A percentile compares a stretch with the other conserved stretches of the same genome.
These are phyloP conservation scores for Gallinago media DNA, from an alignment of 2,113 vertebrate species.

Conservation along the genomic window DNA sequence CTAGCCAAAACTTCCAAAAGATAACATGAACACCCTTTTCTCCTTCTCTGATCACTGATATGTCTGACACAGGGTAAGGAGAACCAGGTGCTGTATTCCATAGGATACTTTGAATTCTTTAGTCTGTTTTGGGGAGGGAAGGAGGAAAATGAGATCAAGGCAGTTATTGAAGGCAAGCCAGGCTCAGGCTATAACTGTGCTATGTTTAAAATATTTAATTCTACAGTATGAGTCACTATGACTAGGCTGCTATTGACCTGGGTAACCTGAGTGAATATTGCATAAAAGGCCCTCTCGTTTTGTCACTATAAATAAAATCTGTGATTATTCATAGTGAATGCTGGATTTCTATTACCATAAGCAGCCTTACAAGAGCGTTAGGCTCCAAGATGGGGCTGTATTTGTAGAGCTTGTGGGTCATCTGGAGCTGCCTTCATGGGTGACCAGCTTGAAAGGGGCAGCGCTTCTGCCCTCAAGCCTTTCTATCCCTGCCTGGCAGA, in stretches of 20 bases:
- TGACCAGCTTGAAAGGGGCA: neutral
- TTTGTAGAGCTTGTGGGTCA: neutral
- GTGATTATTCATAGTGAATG: conserved; percentile 35
- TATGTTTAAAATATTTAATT: conserved; percentile 64
- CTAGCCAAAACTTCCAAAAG: neutral
- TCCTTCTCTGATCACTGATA: neutral
- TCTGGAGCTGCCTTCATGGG: neutral
- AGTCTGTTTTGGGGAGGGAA: neutral
- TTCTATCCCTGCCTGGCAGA: neutral
- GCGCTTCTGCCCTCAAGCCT: neutral
- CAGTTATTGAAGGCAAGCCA: conserved; percentile 18
- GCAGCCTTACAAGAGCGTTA: neutral
- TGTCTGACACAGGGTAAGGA: neutral
- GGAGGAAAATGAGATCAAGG: conserved; percentile 42
- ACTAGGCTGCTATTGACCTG: conserved; percentile 65
- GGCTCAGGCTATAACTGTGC: conserved; percentile 2
- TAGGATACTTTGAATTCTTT: conserved; percentile 11
- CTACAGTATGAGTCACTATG: conserved; percentile 41
- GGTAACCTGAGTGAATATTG: conserved; percentile 64
- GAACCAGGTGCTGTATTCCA: neutral
- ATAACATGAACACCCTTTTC: neutral
- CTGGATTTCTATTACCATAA: conserved; percentile 31
- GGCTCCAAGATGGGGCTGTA: neutral
- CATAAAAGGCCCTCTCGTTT: conserved; percentile 63
- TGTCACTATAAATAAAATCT: conserved; percentile 65